These are phyloP conservation scores for Sthenelais limicola DNA, from an alignment of 2,888 invertebrate species.

Conservation along the genomic window DNA sequence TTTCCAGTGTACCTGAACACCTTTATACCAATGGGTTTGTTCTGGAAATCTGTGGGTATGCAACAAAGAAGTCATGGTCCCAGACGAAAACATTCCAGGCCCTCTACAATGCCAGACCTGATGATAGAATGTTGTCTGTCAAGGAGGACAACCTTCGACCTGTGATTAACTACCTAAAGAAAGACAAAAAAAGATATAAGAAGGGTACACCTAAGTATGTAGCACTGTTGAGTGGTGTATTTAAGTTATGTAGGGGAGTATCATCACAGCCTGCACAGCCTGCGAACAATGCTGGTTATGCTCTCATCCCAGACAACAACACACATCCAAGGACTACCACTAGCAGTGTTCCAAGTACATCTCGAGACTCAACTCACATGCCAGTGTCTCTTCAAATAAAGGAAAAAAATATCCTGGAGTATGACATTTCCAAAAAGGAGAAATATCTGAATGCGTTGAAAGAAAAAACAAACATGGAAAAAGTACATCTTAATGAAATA, in stretches of 20 bases:
- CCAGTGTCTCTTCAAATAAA: not conserved
- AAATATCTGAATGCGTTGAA: not conserved
- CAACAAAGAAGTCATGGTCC: not conserved
- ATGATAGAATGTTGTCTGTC: not conserved
- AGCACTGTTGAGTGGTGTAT: not conserved
- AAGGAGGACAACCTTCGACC: not conserved
- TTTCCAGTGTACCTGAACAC: constrained; percentile 7
- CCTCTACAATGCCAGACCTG: not conserved
- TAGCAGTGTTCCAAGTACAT: not conserved
- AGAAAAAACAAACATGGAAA: not conserved
- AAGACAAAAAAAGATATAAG: not conserved
- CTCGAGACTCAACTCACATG: not conserved
- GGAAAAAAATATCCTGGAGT: not conserved
- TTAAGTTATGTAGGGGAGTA: constrained; percentile 8
- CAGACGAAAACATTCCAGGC: not conserved
- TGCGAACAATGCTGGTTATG: not conserved
- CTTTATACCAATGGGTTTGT: constrained; percentile 11
- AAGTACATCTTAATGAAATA: not conserved
- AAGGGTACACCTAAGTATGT: constrained; percentile 6
- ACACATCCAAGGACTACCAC: not conserved
- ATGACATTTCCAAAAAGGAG: not conserved
- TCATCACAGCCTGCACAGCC: not conserved
- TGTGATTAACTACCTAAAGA: not conserved
- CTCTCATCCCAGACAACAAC: not conserved
- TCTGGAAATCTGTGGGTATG: constrained; percentile 13